Conservation (phyloP, 2,888 invertebrate genomes). For the Sesia bembeciformis region DNA sequence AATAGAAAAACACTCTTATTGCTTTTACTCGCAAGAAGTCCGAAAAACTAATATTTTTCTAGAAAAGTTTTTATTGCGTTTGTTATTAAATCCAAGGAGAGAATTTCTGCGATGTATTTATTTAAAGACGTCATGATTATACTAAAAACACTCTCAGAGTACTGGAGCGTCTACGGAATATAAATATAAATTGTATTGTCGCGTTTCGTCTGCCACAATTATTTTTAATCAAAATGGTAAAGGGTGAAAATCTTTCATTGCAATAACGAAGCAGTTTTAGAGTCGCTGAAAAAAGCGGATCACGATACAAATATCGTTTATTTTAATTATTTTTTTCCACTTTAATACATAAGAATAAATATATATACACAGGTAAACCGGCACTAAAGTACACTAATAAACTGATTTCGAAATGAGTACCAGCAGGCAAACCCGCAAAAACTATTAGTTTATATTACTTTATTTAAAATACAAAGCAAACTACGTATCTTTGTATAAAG, state of each 20-base stretch:
- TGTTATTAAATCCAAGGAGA: constrained; percentile 37
- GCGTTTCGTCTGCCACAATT: not conserved
- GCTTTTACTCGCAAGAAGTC: constrained; percentile 3
- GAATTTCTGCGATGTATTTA: constrained; percentile 23
- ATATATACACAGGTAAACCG: too few relatives aligned
- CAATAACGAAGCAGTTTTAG: not conserved
- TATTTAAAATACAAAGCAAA: too few relatives aligned
- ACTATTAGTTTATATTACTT: too few relatives aligned
- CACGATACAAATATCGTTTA: not conserved
- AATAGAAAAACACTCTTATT: too few relatives aligned
- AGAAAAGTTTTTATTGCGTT: constrained; percentile 41
- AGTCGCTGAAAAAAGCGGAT: not conserved
- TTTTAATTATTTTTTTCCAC: too few relatives aligned
- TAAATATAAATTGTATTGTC: not conserved
- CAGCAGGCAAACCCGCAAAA: too few relatives aligned
- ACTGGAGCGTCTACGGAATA: not conserved
- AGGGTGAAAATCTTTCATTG: not conserved
- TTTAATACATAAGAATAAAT: too few relatives aligned
- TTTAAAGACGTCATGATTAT: constrained; percentile 26
- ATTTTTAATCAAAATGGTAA: not conserved
- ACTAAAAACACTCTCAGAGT: constrained; percentile 20
- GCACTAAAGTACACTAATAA: too few relatives aligned
- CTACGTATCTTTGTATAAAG: too few relatives aligned
- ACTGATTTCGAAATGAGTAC: too few relatives aligned
- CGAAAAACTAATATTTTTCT: constrained; percentile 40